Percentiles rank a stretch among this genome's conserved stretches.
phyloP scores from a whole-genome alignment of 2,888 invertebrate species.

The Agrotis ipsilon region DNA sequence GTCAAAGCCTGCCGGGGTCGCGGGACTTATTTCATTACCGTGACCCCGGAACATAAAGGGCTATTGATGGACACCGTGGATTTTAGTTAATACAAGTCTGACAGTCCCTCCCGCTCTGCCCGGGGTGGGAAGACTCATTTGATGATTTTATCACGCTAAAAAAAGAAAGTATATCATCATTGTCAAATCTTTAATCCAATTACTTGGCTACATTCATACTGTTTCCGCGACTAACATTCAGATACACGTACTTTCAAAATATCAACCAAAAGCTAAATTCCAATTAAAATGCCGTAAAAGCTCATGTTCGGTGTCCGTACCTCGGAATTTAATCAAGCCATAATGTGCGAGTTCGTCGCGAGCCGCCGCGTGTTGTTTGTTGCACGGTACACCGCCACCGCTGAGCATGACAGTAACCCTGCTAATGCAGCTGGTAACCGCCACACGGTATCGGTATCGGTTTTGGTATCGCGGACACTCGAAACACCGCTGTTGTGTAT shows the following conservation, averaged over 20 bases:
- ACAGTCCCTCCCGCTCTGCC: too few species aligned
- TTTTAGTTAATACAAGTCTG: too few species aligned
- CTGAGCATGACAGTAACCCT: constrained; percentile 36
- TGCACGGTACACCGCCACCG: neutral
- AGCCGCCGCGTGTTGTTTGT: neutral
- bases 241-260: neutral
- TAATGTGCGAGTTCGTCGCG: constrained; percentile 14
- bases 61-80: too few species aligned
- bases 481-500: constrained; percentile 8
- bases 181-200: neutral
- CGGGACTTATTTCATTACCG: too few species aligned
- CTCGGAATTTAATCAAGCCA: constrained; percentile 50
- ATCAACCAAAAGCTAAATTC: constrained; percentile 17
- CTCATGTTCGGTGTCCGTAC: neutral
- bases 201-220: neutral
- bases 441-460: constrained; percentile 6
- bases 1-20: too few species aligned
- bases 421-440: constrained; percentile 26
- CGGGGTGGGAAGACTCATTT: too few species aligned
- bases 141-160: too few species aligned
- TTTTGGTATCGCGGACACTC: constrained; percentile 5
- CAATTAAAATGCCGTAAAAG: constrained; percentile 17
- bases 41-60: too few species aligned
- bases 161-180: too few species aligned
- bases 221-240: neutral